Base-by-base conservation (phyloP, 2,888 invertebrate genomes). In the Scaptomyza reducta region DNA sequence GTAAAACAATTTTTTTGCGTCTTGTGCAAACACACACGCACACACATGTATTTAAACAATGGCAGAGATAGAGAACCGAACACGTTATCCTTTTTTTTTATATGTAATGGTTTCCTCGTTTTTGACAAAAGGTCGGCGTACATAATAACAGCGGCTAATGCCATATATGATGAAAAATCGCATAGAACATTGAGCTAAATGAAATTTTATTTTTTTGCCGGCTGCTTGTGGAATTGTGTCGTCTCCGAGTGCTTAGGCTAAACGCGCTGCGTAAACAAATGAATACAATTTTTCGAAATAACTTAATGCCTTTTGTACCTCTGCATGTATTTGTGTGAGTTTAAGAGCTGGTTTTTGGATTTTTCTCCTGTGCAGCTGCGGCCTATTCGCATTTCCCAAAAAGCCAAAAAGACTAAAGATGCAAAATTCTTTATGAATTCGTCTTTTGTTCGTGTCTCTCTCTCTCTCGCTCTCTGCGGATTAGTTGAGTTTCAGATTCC, bases 61-160 rank as follows among this genome's bases (percentile, higher is more conserved):
- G 57, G 27, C 41, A 42, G 66, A 60, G 67, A 80, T 6, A 9
- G 38, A 14, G 38, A 38, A 35, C 13, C 35, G 47, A 33, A 83
- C 76, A 83, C 72, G 77, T 87, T 84, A 87, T 77, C 87, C 79
- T 84, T 84, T 86, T 70, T 40, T 40, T 40, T 40, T 31, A 31
- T 31, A 10, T 74, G 78, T 85, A 82, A 82, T 82, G 81, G 86
- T 66, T 82, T 83, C 42, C 65, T 66, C 64, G 25, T 11, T 50
- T 10, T 65, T 65, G 59, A 46, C 70, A 64, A 73, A 79, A 68
- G 79, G 71, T 16, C 38, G 38, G 68, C 75, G 75, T 72, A 68
- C 44, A 74, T 74, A 87, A 87, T 77, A 81, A 77, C 75, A 74
- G 74, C 73, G 74, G 42, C 77, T 86, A 87, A 74, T 83, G 77